Evolutionary conservation across 2,888 invertebrate species (phyloP), one percentile per base, ranked within the genome.

Genomic region (Drosophila setosimentum): DNA sequence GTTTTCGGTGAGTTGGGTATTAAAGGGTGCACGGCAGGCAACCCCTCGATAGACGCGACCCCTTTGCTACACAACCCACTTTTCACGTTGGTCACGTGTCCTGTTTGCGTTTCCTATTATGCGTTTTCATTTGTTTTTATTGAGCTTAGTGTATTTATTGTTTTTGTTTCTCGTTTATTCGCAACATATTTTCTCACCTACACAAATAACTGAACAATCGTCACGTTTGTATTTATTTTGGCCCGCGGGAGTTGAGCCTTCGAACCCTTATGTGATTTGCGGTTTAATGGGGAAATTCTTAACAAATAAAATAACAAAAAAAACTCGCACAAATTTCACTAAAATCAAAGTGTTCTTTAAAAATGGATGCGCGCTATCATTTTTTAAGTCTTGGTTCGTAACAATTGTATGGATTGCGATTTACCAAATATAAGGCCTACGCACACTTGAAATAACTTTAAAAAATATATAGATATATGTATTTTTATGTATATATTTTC

Each of bases 121-220:
- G 59, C 49, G 60, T 82, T 85, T 77, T 70, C 71, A 80, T 79
- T 85, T 89, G 76, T 85, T 83, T 73, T 87, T 72, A 80, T 90
- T 86, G 73, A 66, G 53, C 60, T 78, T 65, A 65, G 65, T 77
- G 68, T 67, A 68, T 60, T 78, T 77, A 79, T 89, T 78, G 69
- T 71, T 63, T 70, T 78, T 81, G 63, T 68, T 75, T 73, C 45
- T 62, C 69, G 51, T 75, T 85, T 80, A 87, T 77, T 87, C 70
- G 83, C 80, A 86, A 83, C 90, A 91, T 92, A 92, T 92, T 92
- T 92, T 91, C 74, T 89, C 92, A 92, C 92, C 92, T 91, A 91
- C 73, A 85, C 87, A 89, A 91, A 92, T 86, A 92, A 80, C 82
- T 73, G 82, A 85, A 89, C 85, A 91, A 89, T 82, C 76, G 80